A percentile compares a stretch with the other conserved stretches of the same genome.
Evolutionary conservation across 2,113 vertebrate species (phyloP).

Genomic region (Myiozetetes cayanensis): DNA sequence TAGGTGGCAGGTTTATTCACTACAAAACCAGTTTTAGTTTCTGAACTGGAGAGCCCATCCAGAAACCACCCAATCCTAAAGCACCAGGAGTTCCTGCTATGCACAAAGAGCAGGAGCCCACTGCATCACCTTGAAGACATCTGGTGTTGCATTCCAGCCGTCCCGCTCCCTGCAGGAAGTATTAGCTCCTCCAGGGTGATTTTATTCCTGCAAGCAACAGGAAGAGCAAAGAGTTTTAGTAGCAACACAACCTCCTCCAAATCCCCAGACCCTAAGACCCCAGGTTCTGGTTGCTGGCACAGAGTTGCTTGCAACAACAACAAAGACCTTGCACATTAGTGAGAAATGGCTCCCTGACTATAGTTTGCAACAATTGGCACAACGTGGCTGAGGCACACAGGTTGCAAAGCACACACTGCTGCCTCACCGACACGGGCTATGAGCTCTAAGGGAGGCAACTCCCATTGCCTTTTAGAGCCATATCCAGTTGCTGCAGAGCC

Average conservation of each 20-base stretch:
- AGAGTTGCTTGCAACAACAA: neutral
- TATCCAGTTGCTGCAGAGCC: neutral
- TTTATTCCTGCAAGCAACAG: neutral
- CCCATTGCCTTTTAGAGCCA: neutral
- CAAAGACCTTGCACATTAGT: neutral
- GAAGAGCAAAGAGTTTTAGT: neutral
- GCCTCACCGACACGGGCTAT: neutral
- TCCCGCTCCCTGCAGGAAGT: neutral
- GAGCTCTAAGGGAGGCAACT: neutral
- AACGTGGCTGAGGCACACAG: fast-evolving
- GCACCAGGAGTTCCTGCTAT: neutral
- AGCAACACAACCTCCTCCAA: neutral
- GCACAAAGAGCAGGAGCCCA: neutral
- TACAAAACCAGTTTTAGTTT: neutral
- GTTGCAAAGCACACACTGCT: neutral
- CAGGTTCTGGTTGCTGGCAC: fast-evolving
- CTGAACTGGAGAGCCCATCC: neutral
- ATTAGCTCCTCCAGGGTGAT: neutral
- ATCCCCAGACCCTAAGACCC: neutral
- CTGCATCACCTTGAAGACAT: fast-evolving
- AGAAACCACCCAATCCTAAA: neutral
- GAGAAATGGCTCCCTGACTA: neutral
- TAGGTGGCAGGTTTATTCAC: neutral
- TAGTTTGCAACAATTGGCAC: neutral
- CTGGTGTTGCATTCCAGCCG: neutral